Base-by-base conservation (phyloP, 2,797 vertebrate genomes). In the Brachyrhaphis roseni region DNA sequence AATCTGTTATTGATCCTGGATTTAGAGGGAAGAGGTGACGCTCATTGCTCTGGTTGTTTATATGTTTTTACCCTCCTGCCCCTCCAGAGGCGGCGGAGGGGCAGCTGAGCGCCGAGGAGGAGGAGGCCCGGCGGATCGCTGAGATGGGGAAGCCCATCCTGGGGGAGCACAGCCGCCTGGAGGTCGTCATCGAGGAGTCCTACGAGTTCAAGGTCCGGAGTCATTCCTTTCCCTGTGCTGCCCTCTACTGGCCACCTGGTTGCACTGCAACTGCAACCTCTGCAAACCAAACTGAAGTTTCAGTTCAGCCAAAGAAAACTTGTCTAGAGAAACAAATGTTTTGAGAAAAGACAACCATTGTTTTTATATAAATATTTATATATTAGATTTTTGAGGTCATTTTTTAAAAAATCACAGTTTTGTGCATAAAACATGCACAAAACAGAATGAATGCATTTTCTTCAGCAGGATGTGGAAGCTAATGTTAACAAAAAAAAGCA, bases 121-220 rank as follows among this genome's bases (percentile, higher is more conserved):
- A 98, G 87, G 97, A 98, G 90, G 97, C 97, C 0, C 94, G 95
- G 15, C 92, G 95, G 85, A 98, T 98, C 79, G 97, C 97, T 0
- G 97, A 98, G 93, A 98, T 98, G 97, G 97, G 97, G 81, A 97
- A 98, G 76, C 97, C 97, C 0, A 94, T 97, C 72, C 93, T 98
- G 31, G 97, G 97, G 1, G 97, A 98, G 82, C 96, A 98, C 93
- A 96, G 95, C 83, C 95, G 95, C 0, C 91, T 98, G 76, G 97
- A 98, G 88, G 97, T 98, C 83, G 96, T 98, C 91, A 98, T 98
- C 0, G 97, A 98, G 85, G 97, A 98, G 92, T 98, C 97, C 0
- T 98, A 98, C 0, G 97, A 98, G 86, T 98, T 98, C 89, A 98
- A 98, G 97, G 97, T 98, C 74, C 51, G 5, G 43, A 2, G 13